Conservation (phyloP, 2,113 vertebrate species). For the Nipponia nippon region DNA sequence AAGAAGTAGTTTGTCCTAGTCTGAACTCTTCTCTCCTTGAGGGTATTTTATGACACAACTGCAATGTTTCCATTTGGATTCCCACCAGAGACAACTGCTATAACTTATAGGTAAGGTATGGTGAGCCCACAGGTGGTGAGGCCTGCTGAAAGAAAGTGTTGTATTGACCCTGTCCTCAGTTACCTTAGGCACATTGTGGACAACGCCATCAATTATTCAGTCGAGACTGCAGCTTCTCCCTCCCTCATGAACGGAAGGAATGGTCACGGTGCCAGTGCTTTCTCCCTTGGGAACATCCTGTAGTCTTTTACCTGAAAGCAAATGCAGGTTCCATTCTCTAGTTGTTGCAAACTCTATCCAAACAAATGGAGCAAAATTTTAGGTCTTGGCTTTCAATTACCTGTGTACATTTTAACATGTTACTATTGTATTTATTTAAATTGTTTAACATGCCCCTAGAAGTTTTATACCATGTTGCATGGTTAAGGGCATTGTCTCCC, state of each 20-base stretch:
- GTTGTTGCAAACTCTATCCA: neutral
- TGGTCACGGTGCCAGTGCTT: neutral
- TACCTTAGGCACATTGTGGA: neutral
- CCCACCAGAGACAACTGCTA: neutral
- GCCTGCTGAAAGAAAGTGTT: neutral
- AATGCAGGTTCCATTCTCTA: neutral
- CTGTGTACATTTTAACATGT: neutral
- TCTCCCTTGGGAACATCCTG: neutral
- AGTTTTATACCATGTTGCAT: neutral
- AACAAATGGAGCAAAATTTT: neutral
- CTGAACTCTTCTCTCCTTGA: neutral
- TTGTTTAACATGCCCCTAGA: neutral
- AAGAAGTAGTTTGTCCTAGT: neutral
- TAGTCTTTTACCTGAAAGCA: neutral
- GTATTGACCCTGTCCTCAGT: neutral
- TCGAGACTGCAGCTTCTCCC: neutral
- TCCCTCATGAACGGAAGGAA: neutral
- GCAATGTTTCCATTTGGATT: neutral
- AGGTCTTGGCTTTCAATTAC: neutral
- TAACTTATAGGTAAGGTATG: neutral
- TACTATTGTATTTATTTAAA: neutral
- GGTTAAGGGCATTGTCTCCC: neutral
- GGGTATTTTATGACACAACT: neutral
- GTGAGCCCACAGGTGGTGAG: neutral
- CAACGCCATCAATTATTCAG: neutral